A percentile compares a stretch with the other conserved stretches of the same genome.
phyloP scores from a whole-genome alignment of 1,140 invertebrate genomes.

The Globodera ellingtonae region DNA sequence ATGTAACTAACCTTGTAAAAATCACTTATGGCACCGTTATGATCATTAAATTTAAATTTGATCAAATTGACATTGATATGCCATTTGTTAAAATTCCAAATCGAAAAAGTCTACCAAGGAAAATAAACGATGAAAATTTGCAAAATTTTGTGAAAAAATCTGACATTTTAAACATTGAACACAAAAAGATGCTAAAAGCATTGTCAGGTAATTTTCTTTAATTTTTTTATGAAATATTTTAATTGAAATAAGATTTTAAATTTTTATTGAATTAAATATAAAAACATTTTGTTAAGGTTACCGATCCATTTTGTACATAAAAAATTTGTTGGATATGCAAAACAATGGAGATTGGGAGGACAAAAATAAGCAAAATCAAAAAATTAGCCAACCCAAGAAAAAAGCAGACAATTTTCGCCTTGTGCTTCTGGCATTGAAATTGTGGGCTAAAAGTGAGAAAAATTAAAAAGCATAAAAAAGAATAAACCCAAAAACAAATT shows the following conservation, averaged over 20 bases:
- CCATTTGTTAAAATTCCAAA: not conserved
- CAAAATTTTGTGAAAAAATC: not conserved
- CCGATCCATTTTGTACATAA: not conserved
- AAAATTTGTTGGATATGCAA: not conserved
- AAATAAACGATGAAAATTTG: not conserved
- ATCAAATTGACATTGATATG: not conserved
- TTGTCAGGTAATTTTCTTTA: not conserved
- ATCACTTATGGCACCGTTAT: not conserved
- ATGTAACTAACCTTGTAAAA: not conserved
- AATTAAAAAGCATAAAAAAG: constrained; percentile 7
- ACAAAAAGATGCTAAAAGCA: not conserved
- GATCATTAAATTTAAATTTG: not conserved
- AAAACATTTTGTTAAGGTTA: not conserved
- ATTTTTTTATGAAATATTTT: not conserved
- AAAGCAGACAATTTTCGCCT: not conserved
- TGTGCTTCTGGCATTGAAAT: constrained; percentile 16
- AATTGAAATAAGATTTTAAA: not conserved
- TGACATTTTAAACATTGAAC: not conserved
- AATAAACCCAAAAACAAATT: constrained; percentile 64
- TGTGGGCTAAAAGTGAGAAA: constrained; percentile 21
- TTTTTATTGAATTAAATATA: not conserved
- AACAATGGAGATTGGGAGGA: not conserved
- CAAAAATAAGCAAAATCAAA: not conserved
- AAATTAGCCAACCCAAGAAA: not conserved
- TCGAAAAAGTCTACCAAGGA: not conserved